These are phyloP conservation scores for Salticus scenicus DNA, from an alignment of 2,888 invertebrate species.

Conservation along the genomic window DNA sequence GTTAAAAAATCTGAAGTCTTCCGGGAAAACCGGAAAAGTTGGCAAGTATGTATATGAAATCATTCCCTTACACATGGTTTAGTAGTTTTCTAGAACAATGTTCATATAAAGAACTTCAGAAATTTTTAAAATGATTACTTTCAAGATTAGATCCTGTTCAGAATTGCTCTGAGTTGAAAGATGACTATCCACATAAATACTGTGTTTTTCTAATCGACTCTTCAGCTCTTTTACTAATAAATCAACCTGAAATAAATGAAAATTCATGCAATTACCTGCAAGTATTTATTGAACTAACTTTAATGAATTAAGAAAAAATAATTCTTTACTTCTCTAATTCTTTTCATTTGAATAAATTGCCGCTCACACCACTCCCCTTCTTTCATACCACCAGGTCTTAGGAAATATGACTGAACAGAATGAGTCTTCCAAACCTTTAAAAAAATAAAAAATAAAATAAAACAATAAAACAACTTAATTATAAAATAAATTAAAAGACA, in stretches of 20 bases:
- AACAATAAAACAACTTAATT: too few relatives aligned
- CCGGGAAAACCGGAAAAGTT: too few relatives aligned
- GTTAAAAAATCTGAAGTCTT: too few relatives aligned
- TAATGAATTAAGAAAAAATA: too few relatives aligned
- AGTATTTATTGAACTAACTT: too few relatives aligned
- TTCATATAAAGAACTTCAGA: not conserved
- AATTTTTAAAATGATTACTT: constrained; percentile 9
- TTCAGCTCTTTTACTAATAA: constrained; percentile 84
- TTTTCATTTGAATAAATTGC: constrained; percentile 83
- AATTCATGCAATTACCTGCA: not conserved
- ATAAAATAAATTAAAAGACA: too few relatives aligned
- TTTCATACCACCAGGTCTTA: constrained; percentile 75
- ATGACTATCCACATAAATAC: not conserved
- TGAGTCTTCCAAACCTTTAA: constrained; percentile 83
- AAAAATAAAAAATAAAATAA: not conserved
- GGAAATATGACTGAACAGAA: constrained; percentile 80
- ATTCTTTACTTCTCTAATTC: constrained; percentile 83
- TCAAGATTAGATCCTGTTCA: not conserved
- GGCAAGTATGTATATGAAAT: too few relatives aligned
- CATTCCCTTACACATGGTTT: too few relatives aligned
- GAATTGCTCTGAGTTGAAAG: constrained; percentile 3
- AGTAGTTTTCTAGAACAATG: too few relatives aligned
- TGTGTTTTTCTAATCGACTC: constrained; percentile 78
- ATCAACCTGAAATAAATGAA: constrained; percentile 74
- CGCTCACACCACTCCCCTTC: constrained; percentile 83